Percentiles rank a stretch among this genome's conserved stretches.
These are phyloP conservation scores for Netelia melanura DNA, from an alignment of 2,888 invertebrate genomes.

Conservation along the genomic window DNA sequence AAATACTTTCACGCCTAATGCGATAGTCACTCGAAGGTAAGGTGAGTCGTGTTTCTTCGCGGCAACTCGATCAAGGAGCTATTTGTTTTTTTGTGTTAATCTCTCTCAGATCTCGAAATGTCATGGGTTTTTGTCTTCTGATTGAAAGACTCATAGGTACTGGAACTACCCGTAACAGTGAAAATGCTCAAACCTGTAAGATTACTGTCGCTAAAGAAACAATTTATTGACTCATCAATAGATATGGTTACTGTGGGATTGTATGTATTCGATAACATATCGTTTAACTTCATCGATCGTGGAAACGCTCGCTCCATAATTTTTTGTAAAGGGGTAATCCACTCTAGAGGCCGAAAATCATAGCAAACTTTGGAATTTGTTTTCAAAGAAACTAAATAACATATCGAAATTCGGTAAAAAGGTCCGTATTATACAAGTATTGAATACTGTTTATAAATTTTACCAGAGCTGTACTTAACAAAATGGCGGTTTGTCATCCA, in stretches of 20 bases:
- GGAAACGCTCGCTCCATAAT: neutral
- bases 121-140: neutral
- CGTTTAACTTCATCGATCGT: neutral
- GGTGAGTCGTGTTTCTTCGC: slow-evolving; percentile 33
- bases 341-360: too few species aligned
- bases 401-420: too few species aligned
- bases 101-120: slow-evolving; percentile 44
- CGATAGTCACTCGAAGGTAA: slow-evolving; percentile 28
- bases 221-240: slow-evolving; percentile 36
- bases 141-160: slow-evolving; percentile 11
- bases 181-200: neutral
- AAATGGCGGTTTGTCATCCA: too few species aligned
- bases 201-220: neutral
- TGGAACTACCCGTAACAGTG: slow-evolving; percentile 17
- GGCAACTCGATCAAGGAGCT: slow-evolving; percentile 55
- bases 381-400: too few species aligned
- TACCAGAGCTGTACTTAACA: too few species aligned
- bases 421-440: too few species aligned
- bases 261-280: neutral
- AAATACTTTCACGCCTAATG: slow-evolving; percentile 64
- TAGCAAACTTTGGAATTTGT: too few species aligned
- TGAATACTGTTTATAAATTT: too few species aligned
- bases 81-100: slow-evolving; percentile 22
- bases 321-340: too few species aligned
- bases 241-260: neutral